Evolutionary conservation across 2,797 vertebrate species (phyloP).

Genomic region (Clarias laeviceps): DNA sequence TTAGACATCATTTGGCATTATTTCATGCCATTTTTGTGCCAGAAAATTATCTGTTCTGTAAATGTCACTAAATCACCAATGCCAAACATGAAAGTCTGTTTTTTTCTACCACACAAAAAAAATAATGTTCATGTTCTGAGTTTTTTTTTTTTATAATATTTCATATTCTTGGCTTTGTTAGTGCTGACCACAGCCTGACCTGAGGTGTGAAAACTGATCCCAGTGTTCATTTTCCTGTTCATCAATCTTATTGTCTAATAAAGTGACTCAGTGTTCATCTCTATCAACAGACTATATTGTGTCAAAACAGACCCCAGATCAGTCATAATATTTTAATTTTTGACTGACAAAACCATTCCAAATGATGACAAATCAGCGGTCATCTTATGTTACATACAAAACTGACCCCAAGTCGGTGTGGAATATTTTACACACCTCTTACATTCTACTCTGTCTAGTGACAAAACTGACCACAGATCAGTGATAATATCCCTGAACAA

Average conservation of each 20-base stretch:
- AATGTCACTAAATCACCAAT: slow-evolving; percentile 4
- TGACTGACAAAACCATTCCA: not conserved
- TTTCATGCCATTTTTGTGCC: not conserved
- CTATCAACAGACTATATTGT: too few species aligned
- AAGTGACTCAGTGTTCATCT: not conserved
- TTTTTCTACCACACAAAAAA: not conserved
- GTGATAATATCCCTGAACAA: not conserved
- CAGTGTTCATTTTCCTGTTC: not conserved
- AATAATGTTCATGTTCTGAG: not conserved
- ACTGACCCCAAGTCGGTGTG: not conserved
- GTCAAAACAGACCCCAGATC: slow-evolving; percentile 4
- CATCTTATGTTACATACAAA: not conserved
- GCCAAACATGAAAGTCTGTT: not conserved
- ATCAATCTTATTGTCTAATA: not conserved
- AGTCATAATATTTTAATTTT: not conserved
- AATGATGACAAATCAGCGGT: too few species aligned
- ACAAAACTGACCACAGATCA: not conserved
- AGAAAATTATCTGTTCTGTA: not conserved
- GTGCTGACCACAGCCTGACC: not conserved
- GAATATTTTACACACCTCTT: not conserved
- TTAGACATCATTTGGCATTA: not conserved
- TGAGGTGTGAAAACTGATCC: not conserved
- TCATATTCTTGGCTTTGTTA: not conserved
- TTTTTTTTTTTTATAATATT: not conserved
- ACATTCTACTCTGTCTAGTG: too few species aligned